Evolutionary conservation across 2,888 invertebrate genomes (phyloP), one percentile per base, ranked within the genome.

Genomic region (Leptinotarsa haldemani): DNA sequence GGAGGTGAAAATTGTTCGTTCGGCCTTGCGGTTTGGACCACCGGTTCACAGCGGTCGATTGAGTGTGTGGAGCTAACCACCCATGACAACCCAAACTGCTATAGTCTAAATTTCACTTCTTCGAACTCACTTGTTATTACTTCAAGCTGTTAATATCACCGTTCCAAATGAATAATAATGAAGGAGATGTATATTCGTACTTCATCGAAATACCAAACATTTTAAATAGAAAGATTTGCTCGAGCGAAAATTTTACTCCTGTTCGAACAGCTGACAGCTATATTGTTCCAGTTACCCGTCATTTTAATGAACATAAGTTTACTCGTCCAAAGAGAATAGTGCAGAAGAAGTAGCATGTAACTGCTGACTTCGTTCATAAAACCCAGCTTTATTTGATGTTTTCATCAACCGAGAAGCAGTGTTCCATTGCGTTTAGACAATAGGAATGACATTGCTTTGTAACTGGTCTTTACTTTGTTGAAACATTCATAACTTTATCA

Each of bases 401-500:
- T 30, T 40, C 30, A 40, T 61, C 30, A 18, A 61, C 30, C 9
- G 40, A 3, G 40, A 40, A 40, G 40, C 40, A 13, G 30, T n/a
- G 61, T 61, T 61, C 7, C 9, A 16, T 61, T 15, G 40, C 40
- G 5, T 61, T 61, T n/a, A 61, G 30, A 30, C 61, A 61, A 30
- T 40, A 47, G 30, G 48, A 40, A 22, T 46, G 47, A 58, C 18
- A 61, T 58, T 7, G 58, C 46, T 69, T 22, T 22, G n/a, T 47
- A 69, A 69, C 46, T 61, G 58, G 58, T n/a, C 46, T 46, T 48
- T 61, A 69, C 58, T 61, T 56, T 58, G 69, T 61, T 65, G 52
- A 50, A 67, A 68, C 68, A 56, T 68, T 68, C 40, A 40, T 40
- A 47, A 69, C 61, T 47, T n/a, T 22, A 58, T 58, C 58, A 46